Percentiles rank a stretch among this genome's conserved stretches.
These are phyloP conservation scores for Austrolebias charrua DNA, from an alignment of 2,797 vertebrate genomes.

Conservation along the genomic window DNA sequence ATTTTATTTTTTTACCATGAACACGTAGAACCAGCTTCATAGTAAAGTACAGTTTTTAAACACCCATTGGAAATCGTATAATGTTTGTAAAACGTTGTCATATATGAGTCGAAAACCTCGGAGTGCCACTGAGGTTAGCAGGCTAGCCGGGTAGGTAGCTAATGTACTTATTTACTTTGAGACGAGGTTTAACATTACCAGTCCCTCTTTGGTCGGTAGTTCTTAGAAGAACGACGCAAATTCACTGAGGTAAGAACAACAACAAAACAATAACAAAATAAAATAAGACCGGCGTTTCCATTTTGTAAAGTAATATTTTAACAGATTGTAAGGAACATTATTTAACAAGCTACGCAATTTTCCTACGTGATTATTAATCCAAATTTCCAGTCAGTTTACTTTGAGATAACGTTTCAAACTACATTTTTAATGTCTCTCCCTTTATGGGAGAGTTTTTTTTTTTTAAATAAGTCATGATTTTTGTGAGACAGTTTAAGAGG, in stretches of 20 bases:
- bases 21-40: background rate
- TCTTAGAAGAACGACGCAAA: background rate
- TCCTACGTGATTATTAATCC: background rate
- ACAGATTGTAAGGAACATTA: too few species aligned
- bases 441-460: background rate
- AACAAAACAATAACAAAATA: too few species aligned
- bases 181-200: background rate
- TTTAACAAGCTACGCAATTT: background rate
- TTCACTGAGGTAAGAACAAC: background rate
- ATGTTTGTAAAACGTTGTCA: background rate
- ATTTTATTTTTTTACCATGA: background rate
- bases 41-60: rapidly evolving
- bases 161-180: background rate
- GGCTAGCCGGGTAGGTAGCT: background rate
- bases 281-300: background rate
- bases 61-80: rapidly evolving
- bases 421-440: background rate
- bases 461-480: background rate
- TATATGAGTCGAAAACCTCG: conserved; percentile 17
- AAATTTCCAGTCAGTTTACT: too few species aligned
- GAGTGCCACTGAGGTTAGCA: conserved; percentile 24
- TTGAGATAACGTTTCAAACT: background rate
- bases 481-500: too few species aligned
- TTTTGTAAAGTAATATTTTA: background rate
- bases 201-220: background rate